Evolutionary conservation across 2,888 invertebrate genomes (phyloP), one percentile per base, ranked within the genome.

Genomic region (Drosophila percnosoma): DNA sequence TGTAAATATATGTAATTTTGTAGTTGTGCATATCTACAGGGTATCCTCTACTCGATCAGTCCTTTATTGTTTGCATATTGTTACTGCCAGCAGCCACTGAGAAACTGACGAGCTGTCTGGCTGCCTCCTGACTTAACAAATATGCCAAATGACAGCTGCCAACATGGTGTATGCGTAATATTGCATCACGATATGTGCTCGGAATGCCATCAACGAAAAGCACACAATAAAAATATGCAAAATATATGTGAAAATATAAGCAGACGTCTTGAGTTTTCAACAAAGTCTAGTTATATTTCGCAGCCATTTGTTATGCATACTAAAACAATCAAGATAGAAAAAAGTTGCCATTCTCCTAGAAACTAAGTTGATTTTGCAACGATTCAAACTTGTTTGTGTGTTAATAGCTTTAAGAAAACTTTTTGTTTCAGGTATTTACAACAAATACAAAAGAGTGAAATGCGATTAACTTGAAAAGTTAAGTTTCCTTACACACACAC

Each of bases 141-240:
- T 68, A 76, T 76, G 67, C 52, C 48, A 68, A 62, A 64, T 68
- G 77, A 60, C 80, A 80, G 68, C 53, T 78, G 77, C 31, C 77
- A 72, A 15, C 78, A 45, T 48, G 64, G 68, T 62, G 78, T 78
- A 78, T 78, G 78, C 62, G 78, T 77, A 66, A 78, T 80, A 78
- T 80, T 63, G 73, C 78, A 64, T 11, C 33, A 40, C 36, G 21
- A 49, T 40, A 45, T 45, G 52, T 34, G n/a, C 21, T 31, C 7
- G 24, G 36, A 48, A 40, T 29, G 10, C 18, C 61, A 45, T 45
- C 33, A 24, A 42, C 34, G 29, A 45, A 27, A 24, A n/a, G 45
- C 0, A 11, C 18, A 33, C 42, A 42, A 33, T 52, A 34, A 58
- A 62, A 45, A 45, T 40, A 45, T 60, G 13, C 31, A 34, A 38